These are phyloP conservation scores for Urechis unicinctus DNA, from an alignment of 2,888 invertebrate species.

Conservation along the genomic window DNA sequence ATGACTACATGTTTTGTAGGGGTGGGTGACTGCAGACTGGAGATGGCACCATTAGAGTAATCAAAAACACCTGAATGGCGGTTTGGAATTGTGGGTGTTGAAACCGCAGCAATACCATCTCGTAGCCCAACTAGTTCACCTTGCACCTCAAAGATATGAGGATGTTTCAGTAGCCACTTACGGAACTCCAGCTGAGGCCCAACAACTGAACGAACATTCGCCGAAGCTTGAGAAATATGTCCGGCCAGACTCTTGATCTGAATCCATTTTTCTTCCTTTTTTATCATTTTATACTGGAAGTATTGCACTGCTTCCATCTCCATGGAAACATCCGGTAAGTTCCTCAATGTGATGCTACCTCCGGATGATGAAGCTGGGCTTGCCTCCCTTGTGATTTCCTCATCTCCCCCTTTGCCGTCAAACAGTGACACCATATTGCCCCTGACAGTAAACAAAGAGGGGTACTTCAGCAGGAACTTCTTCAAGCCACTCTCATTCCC, in stretches of 20 bases:
- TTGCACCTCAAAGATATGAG: slow-evolving; percentile 49
- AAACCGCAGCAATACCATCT: slow-evolving; percentile 22
- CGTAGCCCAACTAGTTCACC: slow-evolving; percentile 47
- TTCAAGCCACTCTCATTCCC: slow-evolving; percentile 90
- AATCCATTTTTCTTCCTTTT: slow-evolving; percentile 94
- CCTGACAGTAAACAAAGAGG: slow-evolving; percentile 88
- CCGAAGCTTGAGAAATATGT: slow-evolving; percentile 88
- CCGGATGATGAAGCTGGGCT: background rate
- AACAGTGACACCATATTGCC: slow-evolving; percentile 49
- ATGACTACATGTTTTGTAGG: background rate
- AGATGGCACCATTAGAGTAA: slow-evolving; percentile 4
- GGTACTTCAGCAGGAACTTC: slow-evolving; percentile 94
- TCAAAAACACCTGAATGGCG: slow-evolving; percentile 2
- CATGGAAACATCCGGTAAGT: slow-evolving; percentile 40
- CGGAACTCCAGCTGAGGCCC: slow-evolving; percentile 49
- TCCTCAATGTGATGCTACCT: slow-evolving; percentile 30
- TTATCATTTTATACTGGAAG: slow-evolving; percentile 85
- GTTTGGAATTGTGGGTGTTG: slow-evolving; percentile 9
- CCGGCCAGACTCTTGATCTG: slow-evolving; percentile 94
- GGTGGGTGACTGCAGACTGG: background rate
- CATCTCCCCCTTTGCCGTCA: slow-evolving; percentile 16
- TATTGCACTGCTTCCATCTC: slow-evolving; percentile 96
- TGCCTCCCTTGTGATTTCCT: slow-evolving; percentile 3
- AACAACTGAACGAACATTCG: slow-evolving; percentile 25
- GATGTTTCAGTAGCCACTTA: slow-evolving; percentile 46